Evolutionary conservation across 2,113 vertebrate genomes (phyloP).

Genomic region (Petrocephalus microphthalmus): DNA sequence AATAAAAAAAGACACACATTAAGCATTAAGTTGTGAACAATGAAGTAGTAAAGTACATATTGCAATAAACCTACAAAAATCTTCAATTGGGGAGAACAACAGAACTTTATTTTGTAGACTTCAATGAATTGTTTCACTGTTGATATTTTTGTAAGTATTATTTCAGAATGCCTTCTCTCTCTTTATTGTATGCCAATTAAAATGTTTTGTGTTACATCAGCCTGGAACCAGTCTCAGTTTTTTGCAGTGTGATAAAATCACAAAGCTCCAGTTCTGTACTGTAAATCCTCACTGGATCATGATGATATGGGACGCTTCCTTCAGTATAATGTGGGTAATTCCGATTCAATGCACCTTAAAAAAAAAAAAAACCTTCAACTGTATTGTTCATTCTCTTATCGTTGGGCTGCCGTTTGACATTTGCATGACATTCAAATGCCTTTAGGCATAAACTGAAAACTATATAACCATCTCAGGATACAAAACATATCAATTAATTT

Average conservation of each 20-base stretch:
- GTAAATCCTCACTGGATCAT: background rate
- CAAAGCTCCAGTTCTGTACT: slow-evolving; percentile 30
- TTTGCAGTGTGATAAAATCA: slow-evolving; percentile 28
- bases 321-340: slow-evolving; percentile 21
- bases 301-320: slow-evolving; percentile 15
- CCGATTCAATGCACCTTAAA: slow-evolving; percentile 47
- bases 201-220: slow-evolving; percentile 21
- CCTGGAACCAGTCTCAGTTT: slow-evolving; percentile 20
- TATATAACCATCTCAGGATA: background rate
- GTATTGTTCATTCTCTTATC: slow-evolving; percentile 4
- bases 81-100: slow-evolving; percentile 29
- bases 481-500: background rate
- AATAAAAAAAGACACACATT: background rate
- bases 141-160: slow-evolving; percentile 52
- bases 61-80: background rate
- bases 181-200: slow-evolving; percentile 19
- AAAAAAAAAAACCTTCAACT: background rate
- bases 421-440: background rate
- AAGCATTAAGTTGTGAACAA: background rate
- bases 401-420: background rate
- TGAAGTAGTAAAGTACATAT: background rate
- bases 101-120: slow-evolving; percentile 39
- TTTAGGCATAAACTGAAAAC: background rate
- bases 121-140: slow-evolving; percentile 29
- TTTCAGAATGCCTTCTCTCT: slow-evolving; percentile 29